phyloP scores from a whole-genome alignment of 53 echinoderm and acorn worm species.

The Henricia sp. region DNA sequence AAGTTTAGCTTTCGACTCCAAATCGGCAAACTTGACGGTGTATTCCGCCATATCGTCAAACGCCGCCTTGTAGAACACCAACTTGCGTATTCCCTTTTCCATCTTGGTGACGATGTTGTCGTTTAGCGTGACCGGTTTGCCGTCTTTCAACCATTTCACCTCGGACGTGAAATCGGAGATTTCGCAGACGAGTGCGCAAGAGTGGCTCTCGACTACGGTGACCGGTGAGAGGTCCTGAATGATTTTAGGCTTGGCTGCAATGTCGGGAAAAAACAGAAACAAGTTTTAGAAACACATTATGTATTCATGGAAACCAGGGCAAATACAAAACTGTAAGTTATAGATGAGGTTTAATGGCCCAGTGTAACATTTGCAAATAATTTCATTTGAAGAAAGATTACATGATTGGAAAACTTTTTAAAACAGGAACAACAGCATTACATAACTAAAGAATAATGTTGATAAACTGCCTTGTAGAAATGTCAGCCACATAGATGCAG shows the following conservation, averaged over 20 bases:
- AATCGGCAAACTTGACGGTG: slow-evolving; percentile 68
- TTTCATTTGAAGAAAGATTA: too few relatives aligned
- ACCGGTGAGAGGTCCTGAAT: slow-evolving; percentile 72
- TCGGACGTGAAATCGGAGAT: slow-evolving; percentile 77
- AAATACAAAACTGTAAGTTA: too few relatives aligned
- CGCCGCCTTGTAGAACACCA: slow-evolving; percentile 74
- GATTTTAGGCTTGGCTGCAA: slow-evolving; percentile 89
- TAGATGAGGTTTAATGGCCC: too few relatives aligned
- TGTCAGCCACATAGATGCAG: too few relatives aligned
- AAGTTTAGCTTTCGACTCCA: slow-evolving; percentile 80
- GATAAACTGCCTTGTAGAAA: too few relatives aligned
- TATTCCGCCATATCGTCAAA: slow-evolving; percentile 87
- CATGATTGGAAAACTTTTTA: too few relatives aligned
- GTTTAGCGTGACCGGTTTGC: slow-evolving; percentile 72
- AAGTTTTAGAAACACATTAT: neutral
- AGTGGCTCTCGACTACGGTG: slow-evolving; percentile 71
- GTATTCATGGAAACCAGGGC: neutral
- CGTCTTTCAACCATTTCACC: slow-evolving; percentile 82
- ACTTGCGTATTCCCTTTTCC: slow-evolving; percentile 58
- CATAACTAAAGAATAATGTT: too few relatives aligned
- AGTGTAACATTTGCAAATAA: too few relatives aligned
- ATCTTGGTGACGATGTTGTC: slow-evolving; percentile 63
- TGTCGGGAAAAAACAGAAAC: slow-evolving; percentile 8
- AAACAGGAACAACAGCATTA: too few relatives aligned
- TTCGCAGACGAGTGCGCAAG: slow-evolving; percentile 77